Conservation (phyloP, 2,888 invertebrate genomes). For the Caenorhabditis panamensis region DNA sequence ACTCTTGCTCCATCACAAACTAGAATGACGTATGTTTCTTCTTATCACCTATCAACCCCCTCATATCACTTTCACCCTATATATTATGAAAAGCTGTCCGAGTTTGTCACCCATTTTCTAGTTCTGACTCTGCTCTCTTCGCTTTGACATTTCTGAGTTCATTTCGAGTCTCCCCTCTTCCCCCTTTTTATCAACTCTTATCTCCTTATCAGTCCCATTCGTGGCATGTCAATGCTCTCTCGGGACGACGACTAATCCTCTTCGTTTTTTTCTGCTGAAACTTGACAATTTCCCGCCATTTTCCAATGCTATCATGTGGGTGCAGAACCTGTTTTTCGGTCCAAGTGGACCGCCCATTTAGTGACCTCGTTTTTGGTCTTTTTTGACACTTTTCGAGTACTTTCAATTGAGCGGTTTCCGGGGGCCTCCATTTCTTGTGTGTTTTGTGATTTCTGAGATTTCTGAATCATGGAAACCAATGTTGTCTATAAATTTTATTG, state of each 20-base stretch:
- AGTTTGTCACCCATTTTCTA: neutral
- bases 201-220: neutral
- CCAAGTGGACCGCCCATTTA: neutral
- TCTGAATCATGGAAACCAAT: too few relatives aligned
- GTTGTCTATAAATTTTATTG: too few relatives aligned
- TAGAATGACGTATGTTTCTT: slow-evolving; percentile 15
- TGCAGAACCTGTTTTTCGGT: slow-evolving; percentile 4
- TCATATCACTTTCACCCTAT: neutral
- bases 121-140: neutral
- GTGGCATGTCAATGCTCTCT: too few relatives aligned
- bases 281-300: neutral
- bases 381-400: neutral
- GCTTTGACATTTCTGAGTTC: neutral
- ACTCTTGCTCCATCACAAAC: slow-evolving; percentile 10
- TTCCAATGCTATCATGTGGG: neutral
- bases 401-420: neutral
- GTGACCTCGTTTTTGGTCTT: neutral
- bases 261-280: neutral
- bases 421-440: too few relatives aligned
- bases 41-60: neutral
- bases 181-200: neutral
- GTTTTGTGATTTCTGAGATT: too few relatives aligned
- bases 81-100: neutral
- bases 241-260: neutral
- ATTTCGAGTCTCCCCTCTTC: neutral